phyloP scores from a whole-genome alignment of 2,797 vertebrate species.

The Haliaeetus vocifer region DNA sequence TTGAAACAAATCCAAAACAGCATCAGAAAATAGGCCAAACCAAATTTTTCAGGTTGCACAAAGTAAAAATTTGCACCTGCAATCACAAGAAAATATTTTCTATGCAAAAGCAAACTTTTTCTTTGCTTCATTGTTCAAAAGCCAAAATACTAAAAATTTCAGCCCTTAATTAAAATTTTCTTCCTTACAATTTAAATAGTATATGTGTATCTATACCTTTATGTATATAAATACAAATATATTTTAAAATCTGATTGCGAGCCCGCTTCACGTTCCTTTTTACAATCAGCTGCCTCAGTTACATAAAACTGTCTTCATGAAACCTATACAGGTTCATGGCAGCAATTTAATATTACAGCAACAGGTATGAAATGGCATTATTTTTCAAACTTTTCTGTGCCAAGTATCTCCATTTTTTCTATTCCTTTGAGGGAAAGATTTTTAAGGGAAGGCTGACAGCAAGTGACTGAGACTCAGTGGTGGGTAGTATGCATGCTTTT shows the following conservation, averaged over 20 bases:
- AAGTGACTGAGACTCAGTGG: background rate
- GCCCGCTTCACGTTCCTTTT: background rate
- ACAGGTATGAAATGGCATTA: background rate
- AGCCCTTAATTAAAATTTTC: background rate
- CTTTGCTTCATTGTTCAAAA: background rate
- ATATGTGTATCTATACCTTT: background rate
- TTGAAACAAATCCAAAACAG: background rate
- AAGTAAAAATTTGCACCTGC: background rate
- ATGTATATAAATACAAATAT: background rate
- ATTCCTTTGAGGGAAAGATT: background rate
- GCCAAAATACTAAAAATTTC: background rate
- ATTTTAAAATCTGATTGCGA: background rate
- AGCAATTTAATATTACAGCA: background rate
- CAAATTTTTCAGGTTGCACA: background rate
- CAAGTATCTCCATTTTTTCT: background rate
- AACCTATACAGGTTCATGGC: background rate
- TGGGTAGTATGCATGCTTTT: background rate
- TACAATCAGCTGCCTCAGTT: background rate
- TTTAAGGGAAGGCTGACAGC: conserved; percentile 9
- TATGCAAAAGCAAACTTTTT: background rate
- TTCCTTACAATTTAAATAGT: background rate
- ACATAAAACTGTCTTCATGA: background rate
- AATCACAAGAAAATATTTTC: background rate
- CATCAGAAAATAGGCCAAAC: background rate
- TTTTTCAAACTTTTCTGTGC: background rate